A percentile compares a stretch with the other conserved stretches of the same genome.
Evolutionary conservation across 2,797 vertebrate species (phyloP).

Genomic region (Kryptopterus vitreolus): DNA sequence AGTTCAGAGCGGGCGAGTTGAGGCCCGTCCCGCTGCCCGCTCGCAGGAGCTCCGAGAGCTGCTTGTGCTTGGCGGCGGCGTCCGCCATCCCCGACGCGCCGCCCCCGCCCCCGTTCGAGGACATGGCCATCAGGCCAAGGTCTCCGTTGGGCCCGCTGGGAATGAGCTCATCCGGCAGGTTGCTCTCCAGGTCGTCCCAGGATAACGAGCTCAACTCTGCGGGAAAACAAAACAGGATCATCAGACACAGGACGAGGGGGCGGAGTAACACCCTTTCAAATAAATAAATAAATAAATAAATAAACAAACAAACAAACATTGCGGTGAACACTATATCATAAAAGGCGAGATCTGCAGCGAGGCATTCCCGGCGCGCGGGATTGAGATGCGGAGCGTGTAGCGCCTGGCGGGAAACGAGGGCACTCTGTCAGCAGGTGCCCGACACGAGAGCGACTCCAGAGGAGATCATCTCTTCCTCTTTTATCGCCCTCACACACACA

Average conservation of each 20-base stretch:
- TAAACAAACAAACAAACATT: too few species aligned
- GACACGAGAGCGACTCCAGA: conserved; percentile 51
- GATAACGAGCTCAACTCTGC: conserved; percentile 89
- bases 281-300: too few species aligned
- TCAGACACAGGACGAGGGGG: neutral
- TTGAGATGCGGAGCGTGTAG: conserved; percentile 58
- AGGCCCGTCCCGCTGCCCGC: conserved; percentile 81
- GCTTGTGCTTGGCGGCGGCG: conserved; percentile 96
- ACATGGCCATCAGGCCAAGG: conserved; percentile 78
- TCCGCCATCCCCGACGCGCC: conserved; percentile 72
- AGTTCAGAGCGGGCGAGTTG: conserved; percentile 76
- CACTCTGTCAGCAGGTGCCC: conserved; percentile 62
- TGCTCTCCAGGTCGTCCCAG: conserved; percentile 91
- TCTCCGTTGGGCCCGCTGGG: conserved; percentile 84
- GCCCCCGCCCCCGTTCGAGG: conserved; percentile 69
- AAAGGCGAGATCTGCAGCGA: too few species aligned
- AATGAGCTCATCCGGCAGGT: conserved; percentile 97
- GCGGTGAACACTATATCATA: too few species aligned
- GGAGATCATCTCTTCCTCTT: conserved; percentile 59
- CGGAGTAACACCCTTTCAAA: too few species aligned
- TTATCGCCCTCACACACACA: conserved; percentile 3
- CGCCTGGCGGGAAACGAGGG: conserved; percentile 40
- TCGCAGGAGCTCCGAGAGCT: conserved; percentile 93
- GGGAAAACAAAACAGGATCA: conserved; percentile 38
- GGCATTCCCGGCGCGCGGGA: conserved; percentile 33